phyloP scores from a whole-genome alignment of 2,797 vertebrate genomes.

The Prunella strophiata region DNA sequence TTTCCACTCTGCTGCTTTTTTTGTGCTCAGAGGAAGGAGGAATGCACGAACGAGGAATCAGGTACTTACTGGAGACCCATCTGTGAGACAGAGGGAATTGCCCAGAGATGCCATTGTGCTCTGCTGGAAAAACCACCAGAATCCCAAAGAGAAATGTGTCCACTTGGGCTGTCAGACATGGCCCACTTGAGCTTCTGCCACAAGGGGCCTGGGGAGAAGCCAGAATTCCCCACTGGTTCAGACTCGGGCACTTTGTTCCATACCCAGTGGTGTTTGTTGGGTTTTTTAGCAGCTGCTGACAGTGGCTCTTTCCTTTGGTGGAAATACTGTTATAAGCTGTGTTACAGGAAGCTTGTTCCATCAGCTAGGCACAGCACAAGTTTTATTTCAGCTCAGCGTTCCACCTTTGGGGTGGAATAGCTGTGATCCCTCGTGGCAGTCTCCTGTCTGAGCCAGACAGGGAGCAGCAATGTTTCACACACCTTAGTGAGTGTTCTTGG shows the following conservation, averaged over 20 bases:
- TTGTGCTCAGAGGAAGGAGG: conserved; percentile 98
- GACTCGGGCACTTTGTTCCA: background rate
- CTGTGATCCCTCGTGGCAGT: background rate
- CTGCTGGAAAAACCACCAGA: background rate
- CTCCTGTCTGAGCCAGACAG: background rate
- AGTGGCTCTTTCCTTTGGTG: background rate
- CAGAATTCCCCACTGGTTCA: background rate
- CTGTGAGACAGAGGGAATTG: background rate
- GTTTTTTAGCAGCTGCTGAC: background rate
- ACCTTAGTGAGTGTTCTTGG: background rate
- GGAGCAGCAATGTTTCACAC: conserved; percentile 47
- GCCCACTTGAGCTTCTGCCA: background rate
- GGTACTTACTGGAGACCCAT: conserved; percentile 84
- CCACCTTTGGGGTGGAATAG: background rate
- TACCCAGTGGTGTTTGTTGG: background rate
- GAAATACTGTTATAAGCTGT: background rate
- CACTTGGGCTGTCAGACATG: background rate
- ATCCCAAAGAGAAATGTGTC: background rate
- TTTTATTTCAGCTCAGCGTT: background rate
- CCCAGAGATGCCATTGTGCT: background rate
- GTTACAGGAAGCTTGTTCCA: background rate
- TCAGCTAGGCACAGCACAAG: background rate
- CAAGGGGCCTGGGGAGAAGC: background rate
- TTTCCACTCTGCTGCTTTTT: conserved; percentile 88
- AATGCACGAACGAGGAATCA: conserved; percentile 97